These are phyloP conservation scores for Panthera tigris DNA, from an alignment of 2,113 vertebrate genomes.

Conservation along the genomic window DNA sequence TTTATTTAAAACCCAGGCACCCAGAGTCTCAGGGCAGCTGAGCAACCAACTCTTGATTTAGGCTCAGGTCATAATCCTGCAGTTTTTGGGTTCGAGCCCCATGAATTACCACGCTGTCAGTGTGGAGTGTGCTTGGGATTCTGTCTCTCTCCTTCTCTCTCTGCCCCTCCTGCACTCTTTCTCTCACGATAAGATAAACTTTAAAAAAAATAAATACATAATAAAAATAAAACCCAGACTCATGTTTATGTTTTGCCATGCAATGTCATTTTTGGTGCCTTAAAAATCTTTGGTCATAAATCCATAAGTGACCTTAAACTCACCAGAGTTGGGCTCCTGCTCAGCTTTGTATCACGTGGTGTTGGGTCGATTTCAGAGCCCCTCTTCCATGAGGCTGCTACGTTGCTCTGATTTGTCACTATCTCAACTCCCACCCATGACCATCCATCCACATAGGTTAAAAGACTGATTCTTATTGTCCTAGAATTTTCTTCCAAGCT, in stretches of 20 bases:
- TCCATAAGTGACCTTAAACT: not conserved
- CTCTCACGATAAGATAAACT: too few species aligned
- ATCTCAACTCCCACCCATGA: not conserved
- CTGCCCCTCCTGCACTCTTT: too few species aligned
- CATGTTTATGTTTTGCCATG: not conserved
- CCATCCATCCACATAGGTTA: not conserved
- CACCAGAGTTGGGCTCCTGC: not conserved
- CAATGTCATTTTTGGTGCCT: not conserved
- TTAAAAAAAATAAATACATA: too few species aligned
- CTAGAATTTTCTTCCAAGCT: not conserved
- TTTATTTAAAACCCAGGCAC: not conserved
- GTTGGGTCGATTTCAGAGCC: not conserved
- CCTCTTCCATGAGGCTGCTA: not conserved
- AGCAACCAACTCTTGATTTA: too few species aligned
- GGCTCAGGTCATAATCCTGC: too few species aligned
- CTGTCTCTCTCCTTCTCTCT: too few species aligned
- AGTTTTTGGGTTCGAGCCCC: too few species aligned
- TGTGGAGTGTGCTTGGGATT: too few species aligned
- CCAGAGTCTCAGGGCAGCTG: too few species aligned
- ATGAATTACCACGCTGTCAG: too few species aligned
- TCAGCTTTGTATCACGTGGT: fast-evolving
- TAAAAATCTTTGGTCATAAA: not conserved
- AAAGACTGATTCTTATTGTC: not conserved
- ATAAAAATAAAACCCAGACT: not conserved
- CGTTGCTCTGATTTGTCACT: fast-evolving